These are phyloP conservation scores for Bubalus kerabau DNA, from an alignment of 2,113 vertebrate genomes.

Conservation along the genomic window DNA sequence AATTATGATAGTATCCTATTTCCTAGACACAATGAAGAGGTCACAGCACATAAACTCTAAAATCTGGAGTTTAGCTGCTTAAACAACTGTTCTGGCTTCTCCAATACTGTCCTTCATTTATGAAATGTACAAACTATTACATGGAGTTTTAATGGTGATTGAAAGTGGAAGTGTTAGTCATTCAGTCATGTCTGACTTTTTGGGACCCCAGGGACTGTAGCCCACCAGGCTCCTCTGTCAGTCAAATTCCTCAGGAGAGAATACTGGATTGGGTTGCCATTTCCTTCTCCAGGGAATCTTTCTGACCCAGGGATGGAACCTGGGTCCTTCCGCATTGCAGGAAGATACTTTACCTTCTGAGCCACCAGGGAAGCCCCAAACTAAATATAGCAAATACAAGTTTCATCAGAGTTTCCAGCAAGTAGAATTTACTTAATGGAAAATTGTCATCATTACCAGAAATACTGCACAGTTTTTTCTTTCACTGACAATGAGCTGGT, in stretches of 20 bases:
- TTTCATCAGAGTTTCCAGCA: not conserved
- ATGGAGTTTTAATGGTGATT: not conserved
- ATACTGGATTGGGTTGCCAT: not conserved
- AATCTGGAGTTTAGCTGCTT: not conserved
- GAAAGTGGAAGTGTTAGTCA: not conserved
- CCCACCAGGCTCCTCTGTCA: not conserved
- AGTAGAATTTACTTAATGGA: not conserved
- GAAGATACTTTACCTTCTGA: not conserved
- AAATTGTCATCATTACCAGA: not conserved
- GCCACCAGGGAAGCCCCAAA: not conserved
- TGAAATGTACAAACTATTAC: not conserved
- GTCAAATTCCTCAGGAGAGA: not conserved
- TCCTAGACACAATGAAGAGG: not conserved
- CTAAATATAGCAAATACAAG: not conserved
- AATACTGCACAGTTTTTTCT: not conserved
- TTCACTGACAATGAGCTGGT: not conserved
- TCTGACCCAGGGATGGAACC: not conserved
- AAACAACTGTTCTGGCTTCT: not conserved
- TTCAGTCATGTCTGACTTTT: not conserved
- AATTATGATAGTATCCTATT: not conserved
- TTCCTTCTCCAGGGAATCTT: not conserved
- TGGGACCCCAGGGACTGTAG: not conserved
- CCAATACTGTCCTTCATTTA: not conserved
- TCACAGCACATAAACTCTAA: not conserved
- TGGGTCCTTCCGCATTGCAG: not conserved